These are phyloP conservation scores for Cyphomyrus discorhynchus DNA, from an alignment of 2,113 vertebrate species.

Conservation along the genomic window DNA sequence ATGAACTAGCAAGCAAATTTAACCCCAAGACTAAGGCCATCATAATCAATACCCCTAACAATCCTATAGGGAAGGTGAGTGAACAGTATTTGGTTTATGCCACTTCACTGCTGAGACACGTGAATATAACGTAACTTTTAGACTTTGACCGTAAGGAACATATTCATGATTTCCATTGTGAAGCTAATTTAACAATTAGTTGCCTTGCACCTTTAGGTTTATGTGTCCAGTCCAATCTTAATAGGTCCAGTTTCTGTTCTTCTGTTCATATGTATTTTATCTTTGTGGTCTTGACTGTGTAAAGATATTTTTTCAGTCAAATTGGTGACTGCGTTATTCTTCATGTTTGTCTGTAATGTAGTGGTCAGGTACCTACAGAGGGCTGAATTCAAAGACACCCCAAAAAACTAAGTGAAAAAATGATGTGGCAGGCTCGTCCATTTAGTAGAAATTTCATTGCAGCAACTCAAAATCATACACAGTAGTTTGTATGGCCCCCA, in stretches of 20 bases:
- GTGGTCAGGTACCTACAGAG: not conserved
- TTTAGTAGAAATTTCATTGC: no score
- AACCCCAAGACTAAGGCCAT: constrained; percentile 91
- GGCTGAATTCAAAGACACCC: no score
- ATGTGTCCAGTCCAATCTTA: not conserved
- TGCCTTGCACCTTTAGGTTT: not conserved
- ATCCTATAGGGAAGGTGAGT: constrained; percentile 85
- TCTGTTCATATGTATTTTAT: not conserved
- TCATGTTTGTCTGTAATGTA: not conserved
- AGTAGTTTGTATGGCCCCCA: no score
- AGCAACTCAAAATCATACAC: no score
- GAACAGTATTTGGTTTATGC: not conserved
- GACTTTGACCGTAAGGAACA: not conserved
- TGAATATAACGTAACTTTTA: not conserved
- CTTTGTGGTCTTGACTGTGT: not conserved
- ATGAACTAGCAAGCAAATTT: constrained; percentile 86
- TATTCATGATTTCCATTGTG: not conserved
- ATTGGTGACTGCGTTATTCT: not conserved
- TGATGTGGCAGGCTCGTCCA: no score
- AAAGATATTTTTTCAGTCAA: not conserved
- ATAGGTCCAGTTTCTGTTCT: not conserved
- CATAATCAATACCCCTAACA: constrained; percentile 90
- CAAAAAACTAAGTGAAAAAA: no score
- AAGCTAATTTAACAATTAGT: not conserved
- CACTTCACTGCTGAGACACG: not conserved